Evolutionary conservation across 2,888 invertebrate genomes (phyloP).

Genomic region (Eupithecia vulgata): DNA sequence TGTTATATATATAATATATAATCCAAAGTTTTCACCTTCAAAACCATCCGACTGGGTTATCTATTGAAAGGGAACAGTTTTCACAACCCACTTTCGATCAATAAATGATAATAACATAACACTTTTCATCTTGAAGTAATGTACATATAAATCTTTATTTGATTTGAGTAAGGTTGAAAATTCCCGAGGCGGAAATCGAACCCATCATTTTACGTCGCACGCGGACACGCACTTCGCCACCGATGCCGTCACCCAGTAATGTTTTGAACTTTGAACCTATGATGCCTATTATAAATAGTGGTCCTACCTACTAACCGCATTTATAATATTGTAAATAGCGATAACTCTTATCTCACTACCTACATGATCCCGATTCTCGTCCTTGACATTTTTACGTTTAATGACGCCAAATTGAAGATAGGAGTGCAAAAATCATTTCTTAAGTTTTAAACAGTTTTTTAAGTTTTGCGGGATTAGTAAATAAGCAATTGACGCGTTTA

Average conservation of each 20-base stretch:
- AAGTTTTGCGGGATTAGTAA: no score
- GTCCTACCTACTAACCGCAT: neutral
- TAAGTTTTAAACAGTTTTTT: no score
- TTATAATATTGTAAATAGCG: neutral
- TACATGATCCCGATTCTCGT: conserved; percentile 6
- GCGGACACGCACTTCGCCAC: neutral
- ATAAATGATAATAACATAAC: no score
- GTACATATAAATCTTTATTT: no score
- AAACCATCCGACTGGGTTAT: no score
- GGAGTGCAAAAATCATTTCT: neutral
- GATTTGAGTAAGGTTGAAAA: no score
- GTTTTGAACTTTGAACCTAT: neutral
- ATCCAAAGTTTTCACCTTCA: no score
- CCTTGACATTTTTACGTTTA: conserved; percentile 1
- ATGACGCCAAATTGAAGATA: neutral
- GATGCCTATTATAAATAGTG: neutral
- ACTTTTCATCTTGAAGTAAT: no score
- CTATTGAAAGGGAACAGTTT: no score
- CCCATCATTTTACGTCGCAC: neutral
- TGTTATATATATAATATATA: no score
- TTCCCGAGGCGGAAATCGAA: neutral
- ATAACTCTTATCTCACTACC: conserved; percentile 6
- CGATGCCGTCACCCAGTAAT: neutral
- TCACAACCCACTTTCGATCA: no score
- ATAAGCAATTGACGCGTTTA: no score